Base-by-base conservation (phyloP, 2,113 vertebrate species). In the Nerophis ophidion region DNA sequence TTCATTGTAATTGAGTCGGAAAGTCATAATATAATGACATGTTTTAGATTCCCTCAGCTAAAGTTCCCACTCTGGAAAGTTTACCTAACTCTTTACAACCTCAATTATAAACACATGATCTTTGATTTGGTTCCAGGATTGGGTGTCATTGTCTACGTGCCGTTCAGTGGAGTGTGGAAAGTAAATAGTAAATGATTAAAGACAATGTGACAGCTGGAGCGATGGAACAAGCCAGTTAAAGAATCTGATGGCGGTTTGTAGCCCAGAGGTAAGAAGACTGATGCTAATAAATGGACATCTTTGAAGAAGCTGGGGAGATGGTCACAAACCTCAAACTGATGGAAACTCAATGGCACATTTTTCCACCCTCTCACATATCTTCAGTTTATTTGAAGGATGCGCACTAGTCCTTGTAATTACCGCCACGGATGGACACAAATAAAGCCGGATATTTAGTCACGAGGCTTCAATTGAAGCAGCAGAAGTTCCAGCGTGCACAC, bases 401-500 rank as follows among this genome's bases (percentile, higher is more conserved):
- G 53, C 75, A 79, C 52, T 70, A 72, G 69, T 65, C 66, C 70
- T 65, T 14, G 68, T 84, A 83, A 83, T 85, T 84, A 81, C 72
- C 61, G 66, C 77, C 75, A 70, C 76, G 69, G 63, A 63, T 78
- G 71, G 70, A 78, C 63, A 79, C 72, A 76, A 71, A 71, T 63
- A 71, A 56, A 67, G 14, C 68, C 50, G 56, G 75, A 81, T 82
- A 82, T 79, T 81, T 74, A 71, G 63, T 79, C 65, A 56, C 54
- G 33, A 58, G 61, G 56, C 61, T 63, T 63, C 71, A 72, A 70
- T 76, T 50, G 65, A 45, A 65, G 61, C 55, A 46, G 36, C 55
- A 46, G 34, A 65, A 63, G 49, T 74, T 8, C 52, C 54, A 46
- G 56, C 3, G 5, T 19, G 34, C 7, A 17, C 50, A 14, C n/a